Conservation (phyloP, 1,140 invertebrate species). For the Ylistrum balloti region DNA sequence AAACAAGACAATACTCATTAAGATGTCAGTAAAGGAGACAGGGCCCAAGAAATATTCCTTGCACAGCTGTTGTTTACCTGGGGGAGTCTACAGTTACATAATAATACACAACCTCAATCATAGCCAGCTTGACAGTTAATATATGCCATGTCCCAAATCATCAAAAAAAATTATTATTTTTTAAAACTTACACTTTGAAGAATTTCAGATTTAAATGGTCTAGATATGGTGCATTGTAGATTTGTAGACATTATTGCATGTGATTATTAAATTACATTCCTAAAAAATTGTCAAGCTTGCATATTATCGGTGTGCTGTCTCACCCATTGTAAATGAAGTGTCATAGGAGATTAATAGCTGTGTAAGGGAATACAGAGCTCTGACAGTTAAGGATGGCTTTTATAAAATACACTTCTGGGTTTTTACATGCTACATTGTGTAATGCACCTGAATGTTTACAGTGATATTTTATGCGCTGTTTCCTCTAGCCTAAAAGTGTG, state of each 20-base stretch:
- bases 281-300: neutral
- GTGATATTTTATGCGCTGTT: too few relatives aligned
- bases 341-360: constrained; percentile 24
- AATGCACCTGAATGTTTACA: neutral
- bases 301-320: neutral
- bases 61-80: neutral
- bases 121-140: neutral
- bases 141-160: neutral
- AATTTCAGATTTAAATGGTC: too few relatives aligned
- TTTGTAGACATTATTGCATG: too few relatives aligned
- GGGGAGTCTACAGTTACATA: neutral
- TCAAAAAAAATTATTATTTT: too few relatives aligned
- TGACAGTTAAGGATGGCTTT: neutral
- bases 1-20: neutral
- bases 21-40: neutral
- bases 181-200: too few relatives aligned
- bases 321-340: neutral
- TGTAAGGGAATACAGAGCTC: neutral
- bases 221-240: too few relatives aligned
- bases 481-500: too few relatives aligned
- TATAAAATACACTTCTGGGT: neutral
- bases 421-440: neutral
- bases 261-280: too few relatives aligned
- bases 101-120: neutral
- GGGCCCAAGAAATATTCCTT: neutral